Percentiles rank a stretch among this genome's conserved stretches.
phyloP scores from a whole-genome alignment of 2,888 invertebrate genomes.

The Drosophila trichaetosa region DNA sequence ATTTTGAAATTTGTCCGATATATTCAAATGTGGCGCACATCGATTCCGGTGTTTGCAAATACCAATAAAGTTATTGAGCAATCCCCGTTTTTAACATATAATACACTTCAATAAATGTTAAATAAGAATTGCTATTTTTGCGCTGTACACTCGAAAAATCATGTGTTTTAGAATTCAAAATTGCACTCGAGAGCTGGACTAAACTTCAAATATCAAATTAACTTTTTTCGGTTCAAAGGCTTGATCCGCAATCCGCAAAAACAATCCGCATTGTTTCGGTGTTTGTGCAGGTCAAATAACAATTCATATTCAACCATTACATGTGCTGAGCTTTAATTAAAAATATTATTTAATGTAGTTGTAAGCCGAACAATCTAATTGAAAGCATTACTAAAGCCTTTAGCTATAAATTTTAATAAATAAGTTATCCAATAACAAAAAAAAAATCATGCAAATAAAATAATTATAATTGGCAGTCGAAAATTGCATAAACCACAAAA shows the following conservation, averaged over 20 bases:
- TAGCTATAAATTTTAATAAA: background rate
- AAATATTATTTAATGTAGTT: background rate
- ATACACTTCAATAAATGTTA: background rate
- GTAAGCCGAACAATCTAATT: background rate
- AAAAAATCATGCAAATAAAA: background rate
- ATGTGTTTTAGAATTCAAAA: background rate
- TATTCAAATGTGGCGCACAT: background rate
- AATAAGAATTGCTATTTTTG: background rate
- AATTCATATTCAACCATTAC: background rate
- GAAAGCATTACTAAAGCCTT: background rate
- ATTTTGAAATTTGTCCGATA: background rate
- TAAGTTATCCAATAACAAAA: background rate
- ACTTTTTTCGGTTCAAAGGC: background rate
- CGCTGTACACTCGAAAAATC: background rate
- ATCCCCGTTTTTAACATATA: background rate
- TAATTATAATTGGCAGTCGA: background rate
- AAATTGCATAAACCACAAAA: background rate
- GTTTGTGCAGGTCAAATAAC: background rate
- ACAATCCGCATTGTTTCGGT: no score
- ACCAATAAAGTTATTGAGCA: background rate
- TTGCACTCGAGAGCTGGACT: background rate
- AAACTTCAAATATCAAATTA: background rate
- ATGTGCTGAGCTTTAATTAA: background rate
- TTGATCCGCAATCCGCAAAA: no score
- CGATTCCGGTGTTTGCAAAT: background rate